Percentiles rank a stretch among this genome's conserved stretches.
These are phyloP conservation scores for Triops cancriformis DNA, from an alignment of 1,140 invertebrate species.

Conservation along the genomic window DNA sequence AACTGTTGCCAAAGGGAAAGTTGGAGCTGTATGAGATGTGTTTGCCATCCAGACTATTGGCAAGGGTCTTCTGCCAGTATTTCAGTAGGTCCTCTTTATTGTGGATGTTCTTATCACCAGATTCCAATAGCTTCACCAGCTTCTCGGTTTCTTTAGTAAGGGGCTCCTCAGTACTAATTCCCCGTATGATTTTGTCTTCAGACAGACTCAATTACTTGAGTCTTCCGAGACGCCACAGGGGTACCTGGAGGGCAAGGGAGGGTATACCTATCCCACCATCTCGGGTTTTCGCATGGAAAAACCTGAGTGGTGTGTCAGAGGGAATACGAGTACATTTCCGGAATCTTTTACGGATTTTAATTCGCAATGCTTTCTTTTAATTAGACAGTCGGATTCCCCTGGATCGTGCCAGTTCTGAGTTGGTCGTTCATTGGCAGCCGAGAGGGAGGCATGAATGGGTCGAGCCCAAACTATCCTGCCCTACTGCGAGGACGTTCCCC, in stretches of 20 bases:
- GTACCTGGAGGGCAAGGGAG: background rate
- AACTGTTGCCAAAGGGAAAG: background rate
- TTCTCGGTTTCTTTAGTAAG: background rate
- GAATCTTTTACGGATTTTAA: background rate
- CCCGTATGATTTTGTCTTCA: background rate
- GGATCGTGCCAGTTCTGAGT: too few relatives aligned
- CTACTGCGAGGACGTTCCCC: too few relatives aligned
- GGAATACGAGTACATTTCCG: background rate
- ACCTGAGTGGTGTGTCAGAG: background rate
- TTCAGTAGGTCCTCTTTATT: background rate
- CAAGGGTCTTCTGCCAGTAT: slow-evolving; percentile 4
- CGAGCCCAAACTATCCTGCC: too few relatives aligned
- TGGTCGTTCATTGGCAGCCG: too few relatives aligned
- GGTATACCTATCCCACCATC: slow-evolving; percentile 15
- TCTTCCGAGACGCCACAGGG: background rate
- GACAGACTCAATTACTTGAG: background rate
- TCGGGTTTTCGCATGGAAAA: slow-evolving; percentile 14
- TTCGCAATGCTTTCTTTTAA: too few relatives aligned
- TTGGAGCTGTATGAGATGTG: background rate
- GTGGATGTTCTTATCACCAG: background rate
- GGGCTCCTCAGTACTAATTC: background rate
- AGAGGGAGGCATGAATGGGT: too few relatives aligned
- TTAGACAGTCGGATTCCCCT: too few relatives aligned
- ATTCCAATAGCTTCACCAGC: background rate
- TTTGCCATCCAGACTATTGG: background rate